Percentiles rank a stretch among this genome's conserved stretches.
Evolutionary conservation across 2,113 vertebrate genomes (phyloP).

Genomic region (Dicrurus megarhynchus): DNA sequence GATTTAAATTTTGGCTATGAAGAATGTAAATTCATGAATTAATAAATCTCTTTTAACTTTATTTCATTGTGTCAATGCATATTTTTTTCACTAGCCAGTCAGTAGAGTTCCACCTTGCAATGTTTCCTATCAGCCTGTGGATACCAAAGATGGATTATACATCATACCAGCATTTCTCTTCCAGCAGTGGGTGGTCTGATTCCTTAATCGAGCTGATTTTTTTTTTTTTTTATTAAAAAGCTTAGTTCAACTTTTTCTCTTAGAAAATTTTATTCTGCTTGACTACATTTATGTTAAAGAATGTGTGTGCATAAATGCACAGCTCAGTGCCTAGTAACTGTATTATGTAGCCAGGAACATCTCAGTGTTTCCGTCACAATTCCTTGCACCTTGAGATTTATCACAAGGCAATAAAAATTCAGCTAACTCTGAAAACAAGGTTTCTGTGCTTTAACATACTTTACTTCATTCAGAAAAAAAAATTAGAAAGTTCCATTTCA

Average conservation of each 20-base stretch:
- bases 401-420: not conserved
- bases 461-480: not conserved
- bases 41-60: not conserved
- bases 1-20: not conserved
- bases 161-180: not conserved
- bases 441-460: not conserved
- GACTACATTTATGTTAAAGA: constrained; percentile 15
- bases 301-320: not conserved
- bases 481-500: not conserved
- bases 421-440: not conserved
- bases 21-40: not conserved
- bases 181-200: not conserved
- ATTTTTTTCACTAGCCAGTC: not conserved
- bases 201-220: not conserved
- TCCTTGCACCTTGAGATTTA: not conserved
- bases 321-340: not conserved
- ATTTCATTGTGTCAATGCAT: not conserved
- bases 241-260: constrained; percentile 3
- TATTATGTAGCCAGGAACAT: not conserved
- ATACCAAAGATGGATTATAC: not conserved
- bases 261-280: constrained; percentile 20
- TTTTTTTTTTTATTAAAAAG: constrained; percentile 8
- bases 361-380: not conserved
- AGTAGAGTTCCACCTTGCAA: not conserved
- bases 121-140: not conserved